Evolutionary conservation across 2,797 vertebrate genomes (phyloP).

Genomic region (Varecia variegata): DNA sequence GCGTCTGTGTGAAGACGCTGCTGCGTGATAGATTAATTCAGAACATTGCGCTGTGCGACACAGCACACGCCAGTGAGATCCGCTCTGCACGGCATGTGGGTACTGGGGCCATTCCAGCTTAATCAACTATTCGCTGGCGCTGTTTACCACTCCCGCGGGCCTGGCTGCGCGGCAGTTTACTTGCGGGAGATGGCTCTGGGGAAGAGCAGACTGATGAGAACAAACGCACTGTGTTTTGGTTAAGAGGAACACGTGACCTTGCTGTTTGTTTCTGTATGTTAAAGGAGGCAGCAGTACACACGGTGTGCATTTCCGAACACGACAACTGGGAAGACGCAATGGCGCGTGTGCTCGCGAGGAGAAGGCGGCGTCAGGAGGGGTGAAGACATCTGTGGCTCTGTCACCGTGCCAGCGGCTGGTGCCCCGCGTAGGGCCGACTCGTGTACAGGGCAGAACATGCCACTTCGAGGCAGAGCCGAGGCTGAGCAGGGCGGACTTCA

Average conservation of each 20-base stretch:
- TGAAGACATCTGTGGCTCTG: neutral
- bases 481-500: no score
- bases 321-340: neutral
- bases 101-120: fast-evolving
- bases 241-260: neutral
- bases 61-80: fast-evolving
- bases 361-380: neutral
- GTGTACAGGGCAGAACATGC: fast-evolving
- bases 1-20: neutral
- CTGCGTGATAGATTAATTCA: fast-evolving
- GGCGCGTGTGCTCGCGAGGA: fast-evolving
- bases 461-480: no score
- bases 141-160: fast-evolving
- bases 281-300: neutral
- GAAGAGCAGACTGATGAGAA: neutral
- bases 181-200: neutral
- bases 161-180: neutral
- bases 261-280: neutral
- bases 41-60: fast-evolving
- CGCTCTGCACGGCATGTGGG: fast-evolving
- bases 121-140: neutral
- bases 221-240: neutral
- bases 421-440: no score
- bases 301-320: neutral
- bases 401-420: no score